These are phyloP conservation scores for Camponotus floridanus DNA, from an alignment of 1,140 invertebrate genomes.

Conservation along the genomic window DNA sequence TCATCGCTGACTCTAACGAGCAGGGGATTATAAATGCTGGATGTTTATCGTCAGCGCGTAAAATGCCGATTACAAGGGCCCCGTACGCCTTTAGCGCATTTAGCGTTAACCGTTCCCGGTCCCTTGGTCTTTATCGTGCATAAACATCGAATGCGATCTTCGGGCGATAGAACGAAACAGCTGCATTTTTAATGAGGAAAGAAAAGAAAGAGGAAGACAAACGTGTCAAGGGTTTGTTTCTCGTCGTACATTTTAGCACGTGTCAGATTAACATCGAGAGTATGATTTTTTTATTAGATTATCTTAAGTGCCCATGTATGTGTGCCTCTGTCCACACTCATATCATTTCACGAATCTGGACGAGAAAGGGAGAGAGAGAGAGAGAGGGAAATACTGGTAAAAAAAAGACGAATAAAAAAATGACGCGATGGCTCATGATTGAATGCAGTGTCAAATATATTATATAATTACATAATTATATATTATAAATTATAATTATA, in stretches of 20 bases:
- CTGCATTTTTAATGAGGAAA: too few relatives aligned
- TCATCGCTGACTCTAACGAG: slow-evolving; percentile 54
- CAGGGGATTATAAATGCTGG: slow-evolving; percentile 32
- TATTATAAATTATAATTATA: too few relatives aligned
- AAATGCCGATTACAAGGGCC: slow-evolving; percentile 46
- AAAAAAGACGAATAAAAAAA: not conserved
- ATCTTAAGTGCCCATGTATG: too few relatives aligned
- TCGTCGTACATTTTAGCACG: too few relatives aligned
- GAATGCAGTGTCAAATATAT: not conserved
- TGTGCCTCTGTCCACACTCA: too few relatives aligned
- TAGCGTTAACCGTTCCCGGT: slow-evolving; percentile 14
- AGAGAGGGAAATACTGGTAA: not conserved
- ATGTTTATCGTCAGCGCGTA: slow-evolving; percentile 49
- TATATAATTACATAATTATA: too few relatives aligned
- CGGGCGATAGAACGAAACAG: not conserved
- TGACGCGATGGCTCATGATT: not conserved
- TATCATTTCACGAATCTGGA: too few relatives aligned
- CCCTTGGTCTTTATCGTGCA: not conserved
- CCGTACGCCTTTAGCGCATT: slow-evolving; percentile 12
- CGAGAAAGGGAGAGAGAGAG: too few relatives aligned
- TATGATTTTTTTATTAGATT: too few relatives aligned
- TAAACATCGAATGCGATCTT: slow-evolving; percentile 18
- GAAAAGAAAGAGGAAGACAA: too few relatives aligned
- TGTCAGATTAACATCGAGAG: too few relatives aligned
- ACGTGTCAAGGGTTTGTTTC: too few relatives aligned